Base-by-base conservation (phyloP, 1,140 invertebrate species). In the Atta cephalotes region DNA sequence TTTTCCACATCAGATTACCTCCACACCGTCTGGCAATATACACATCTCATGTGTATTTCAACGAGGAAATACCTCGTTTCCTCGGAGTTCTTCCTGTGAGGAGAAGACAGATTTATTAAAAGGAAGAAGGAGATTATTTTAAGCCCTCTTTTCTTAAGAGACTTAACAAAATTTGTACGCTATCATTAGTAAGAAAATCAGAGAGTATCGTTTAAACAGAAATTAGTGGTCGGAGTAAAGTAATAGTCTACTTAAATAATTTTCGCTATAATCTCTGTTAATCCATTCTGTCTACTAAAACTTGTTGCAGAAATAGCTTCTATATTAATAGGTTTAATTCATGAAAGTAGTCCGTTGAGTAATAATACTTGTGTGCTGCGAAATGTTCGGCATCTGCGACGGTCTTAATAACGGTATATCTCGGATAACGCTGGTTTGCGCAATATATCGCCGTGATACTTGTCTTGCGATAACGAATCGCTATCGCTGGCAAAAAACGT, bases 381-480 rank as follows among this genome's bases (percentile, higher is more conserved):
- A 82, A 74, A 62, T 74, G 80, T 84, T 84, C 56, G 80, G 56
- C 80, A 84, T 84, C 80, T 84, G 80, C 70, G 80, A 58, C 80
- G 80, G 72, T 76, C 71, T 74, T 84, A 84, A 84, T 84, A 84
- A 84, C 80, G 68, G 70, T 76, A 51, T 63, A 76, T 76, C 80
- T 51, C 80, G 56, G 80, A 74, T 84, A 84, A 84, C 80, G 45
- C 39, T 28, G 56, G 70, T 76, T 74, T 18, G 56, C 80, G 28
- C 68, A 39, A 76, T 62, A 76, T 76, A 84, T 84, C 70, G 80
- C 80, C 80, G 39, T 84, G 80, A 84, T 89, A 90, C 85, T 89
- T 87, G 70, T 49, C 63, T 82, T 28, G 71, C 16, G 39, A 62
- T 90, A 90, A 89, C 86, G 88, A 89, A 89, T 89, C 80, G 88